These are phyloP conservation scores for Crypturellus tataupa DNA, from an alignment of 2,797 vertebrate genomes.

Conservation along the genomic window DNA sequence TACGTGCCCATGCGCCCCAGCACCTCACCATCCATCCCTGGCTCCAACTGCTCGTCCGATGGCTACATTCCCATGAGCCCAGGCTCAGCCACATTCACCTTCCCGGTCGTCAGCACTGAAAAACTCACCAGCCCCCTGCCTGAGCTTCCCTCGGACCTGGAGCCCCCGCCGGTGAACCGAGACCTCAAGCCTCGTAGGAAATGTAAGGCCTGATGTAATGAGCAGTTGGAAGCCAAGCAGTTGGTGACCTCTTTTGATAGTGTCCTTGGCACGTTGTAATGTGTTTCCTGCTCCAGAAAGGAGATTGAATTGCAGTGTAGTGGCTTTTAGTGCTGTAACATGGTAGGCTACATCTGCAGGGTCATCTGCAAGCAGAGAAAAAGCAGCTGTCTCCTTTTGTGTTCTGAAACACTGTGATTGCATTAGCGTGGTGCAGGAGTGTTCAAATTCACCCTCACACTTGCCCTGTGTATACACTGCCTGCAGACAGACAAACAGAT, in stretches of 20 bases:
- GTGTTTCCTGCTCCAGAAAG: rapidly evolving
- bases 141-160: conserved; percentile 81
- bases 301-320: background rate
- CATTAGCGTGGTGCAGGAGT: background rate
- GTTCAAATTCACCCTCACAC: background rate
- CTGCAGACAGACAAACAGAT: background rate
- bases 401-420: background rate
- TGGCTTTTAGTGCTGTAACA: background rate
- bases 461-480: background rate
- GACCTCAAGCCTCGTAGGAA: conserved; percentile 94
- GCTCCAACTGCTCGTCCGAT: conserved; percentile 77
- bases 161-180: conserved; percentile 94
- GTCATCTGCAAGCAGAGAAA: background rate
- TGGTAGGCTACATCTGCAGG: background rate
- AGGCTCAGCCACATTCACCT: conserved; percentile 69
- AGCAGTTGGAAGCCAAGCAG: background rate
- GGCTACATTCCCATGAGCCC: conserved; percentile 97
- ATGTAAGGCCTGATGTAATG: conserved; percentile 80
- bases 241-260: background rate
- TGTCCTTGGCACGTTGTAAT: background rate
- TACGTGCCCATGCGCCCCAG: conserved; percentile 92
- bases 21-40: conserved; percentile 75
- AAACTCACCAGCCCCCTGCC: conserved; percentile 77
- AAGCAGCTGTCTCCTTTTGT: background rate
- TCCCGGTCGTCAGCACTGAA: conserved; percentile 69